Evolutionary conservation across 2,113 vertebrate species (phyloP).

Genomic region (Seriola aureovittata): DNA sequence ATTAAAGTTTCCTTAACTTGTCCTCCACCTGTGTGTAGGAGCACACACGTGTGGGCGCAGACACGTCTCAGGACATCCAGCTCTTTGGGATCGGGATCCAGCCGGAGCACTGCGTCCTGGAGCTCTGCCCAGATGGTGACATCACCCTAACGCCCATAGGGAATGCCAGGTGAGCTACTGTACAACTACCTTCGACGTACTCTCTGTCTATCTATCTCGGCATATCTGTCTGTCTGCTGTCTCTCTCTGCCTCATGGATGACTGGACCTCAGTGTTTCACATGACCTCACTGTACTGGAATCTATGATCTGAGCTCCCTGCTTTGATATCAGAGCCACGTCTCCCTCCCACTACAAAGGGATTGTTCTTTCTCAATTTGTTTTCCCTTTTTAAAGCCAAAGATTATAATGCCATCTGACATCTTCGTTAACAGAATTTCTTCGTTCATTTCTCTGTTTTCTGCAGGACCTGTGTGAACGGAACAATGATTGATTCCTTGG

Average conservation of each 20-base stretch:
- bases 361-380: constrained; percentile 25
- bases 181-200: not conserved
- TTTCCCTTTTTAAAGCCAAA: constrained; percentile 11
- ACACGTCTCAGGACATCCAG: constrained; percentile 98
- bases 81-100: constrained; percentile 98
- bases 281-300: constrained; percentile 73
- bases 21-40: constrained; percentile 85
- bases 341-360: constrained; percentile 28
- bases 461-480: constrained; percentile 97
- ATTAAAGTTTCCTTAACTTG: constrained; percentile 30
- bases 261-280: constrained; percentile 61
- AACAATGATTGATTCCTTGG: constrained; percentile 86
- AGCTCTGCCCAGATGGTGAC: constrained; percentile 91
- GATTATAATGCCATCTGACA: not conserved
- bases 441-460: constrained; percentile 31
- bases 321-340: constrained; percentile 67
- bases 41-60: constrained; percentile 93
- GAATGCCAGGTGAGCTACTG: constrained; percentile 90
- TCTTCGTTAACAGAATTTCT: not conserved
- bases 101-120: constrained; percentile 93
- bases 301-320: constrained; percentile 51
- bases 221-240: constrained; percentile 24
- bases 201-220: not conserved
- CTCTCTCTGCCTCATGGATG: constrained; percentile 48
- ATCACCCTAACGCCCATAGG: constrained; percentile 91